phyloP scores from a whole-genome alignment of 2,888 invertebrate species.

The Pristionchus japonicus region DNA sequence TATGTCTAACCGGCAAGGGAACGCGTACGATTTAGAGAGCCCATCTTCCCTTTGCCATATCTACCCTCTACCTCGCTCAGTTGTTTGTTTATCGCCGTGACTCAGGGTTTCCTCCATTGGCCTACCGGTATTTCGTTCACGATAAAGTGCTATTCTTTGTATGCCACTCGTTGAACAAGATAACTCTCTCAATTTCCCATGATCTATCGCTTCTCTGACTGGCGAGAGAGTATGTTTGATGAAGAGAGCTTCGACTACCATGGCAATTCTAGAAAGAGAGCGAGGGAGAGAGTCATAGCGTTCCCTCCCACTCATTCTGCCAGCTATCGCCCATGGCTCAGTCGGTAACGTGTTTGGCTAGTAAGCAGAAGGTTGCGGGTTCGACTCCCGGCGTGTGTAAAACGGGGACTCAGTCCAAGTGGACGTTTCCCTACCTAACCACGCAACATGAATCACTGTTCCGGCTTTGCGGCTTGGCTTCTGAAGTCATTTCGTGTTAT shows the following conservation, averaged over 20 bases:
- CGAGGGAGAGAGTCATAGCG: background rate
- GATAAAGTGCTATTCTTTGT: background rate
- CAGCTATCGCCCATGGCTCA: slow-evolving; percentile 26
- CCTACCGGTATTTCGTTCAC: background rate
- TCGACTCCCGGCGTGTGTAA: slow-evolving; percentile 42
- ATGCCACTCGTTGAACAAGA: too few species aligned
- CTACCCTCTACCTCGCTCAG: background rate
- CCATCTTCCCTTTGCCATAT: background rate
- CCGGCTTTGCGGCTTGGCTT: slow-evolving; percentile 35
- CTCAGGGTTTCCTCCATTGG: background rate
- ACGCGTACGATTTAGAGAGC: background rate
- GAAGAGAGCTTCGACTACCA: background rate
- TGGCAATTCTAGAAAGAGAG: background rate
- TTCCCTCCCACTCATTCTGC: background rate
- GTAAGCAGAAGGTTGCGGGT: background rate
- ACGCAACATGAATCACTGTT: slow-evolving; percentile 6
- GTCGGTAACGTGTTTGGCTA: background rate
- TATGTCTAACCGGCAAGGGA: background rate
- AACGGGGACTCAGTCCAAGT: slow-evolving; percentile 38
- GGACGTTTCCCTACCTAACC: slow-evolving; percentile 43
- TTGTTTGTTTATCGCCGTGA: background rate
- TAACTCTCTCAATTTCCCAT: background rate
- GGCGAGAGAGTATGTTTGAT: background rate
- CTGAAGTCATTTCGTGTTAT: slow-evolving; percentile 36
- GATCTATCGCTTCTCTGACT: background rate